Conservation (phyloP, 1,140 invertebrate genomes). For the Brachionus asplanchnoidis region DNA sequence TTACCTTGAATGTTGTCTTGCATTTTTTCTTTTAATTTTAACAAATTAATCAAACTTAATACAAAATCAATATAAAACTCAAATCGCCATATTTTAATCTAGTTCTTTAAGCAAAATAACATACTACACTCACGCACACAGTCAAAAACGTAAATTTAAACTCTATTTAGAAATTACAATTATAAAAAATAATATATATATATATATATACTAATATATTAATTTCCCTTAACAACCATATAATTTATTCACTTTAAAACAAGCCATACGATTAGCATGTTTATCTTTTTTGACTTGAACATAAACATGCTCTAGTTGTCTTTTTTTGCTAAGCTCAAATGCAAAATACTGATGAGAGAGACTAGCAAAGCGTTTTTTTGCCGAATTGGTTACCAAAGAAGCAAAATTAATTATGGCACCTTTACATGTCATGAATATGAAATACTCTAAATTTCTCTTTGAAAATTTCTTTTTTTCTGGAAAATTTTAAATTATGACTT, state of each 20-base stretch:
- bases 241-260: neutral
- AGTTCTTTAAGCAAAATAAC: neutral
- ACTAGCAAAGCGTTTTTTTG: neutral
- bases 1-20: conserved; percentile 26
- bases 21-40: conserved; percentile 8
- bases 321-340: neutral
- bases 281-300: neutral
- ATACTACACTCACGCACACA: neutral
- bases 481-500: neutral
- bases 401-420: neutral
- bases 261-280: neutral
- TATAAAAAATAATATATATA: neutral
- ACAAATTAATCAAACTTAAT: neutral
- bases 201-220: neutral
- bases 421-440: neutral
- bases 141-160: neutral
- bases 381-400: neutral
- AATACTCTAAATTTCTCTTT: neutral
- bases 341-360: neutral
- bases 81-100: conserved; percentile 31
- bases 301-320: neutral
- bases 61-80: neutral
- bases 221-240: conserved; percentile 32
- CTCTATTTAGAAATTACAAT: neutral
- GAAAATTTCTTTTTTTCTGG: neutral